Conservation (phyloP, 2,888 invertebrate genomes). For the Diaperis boleti region DNA sequence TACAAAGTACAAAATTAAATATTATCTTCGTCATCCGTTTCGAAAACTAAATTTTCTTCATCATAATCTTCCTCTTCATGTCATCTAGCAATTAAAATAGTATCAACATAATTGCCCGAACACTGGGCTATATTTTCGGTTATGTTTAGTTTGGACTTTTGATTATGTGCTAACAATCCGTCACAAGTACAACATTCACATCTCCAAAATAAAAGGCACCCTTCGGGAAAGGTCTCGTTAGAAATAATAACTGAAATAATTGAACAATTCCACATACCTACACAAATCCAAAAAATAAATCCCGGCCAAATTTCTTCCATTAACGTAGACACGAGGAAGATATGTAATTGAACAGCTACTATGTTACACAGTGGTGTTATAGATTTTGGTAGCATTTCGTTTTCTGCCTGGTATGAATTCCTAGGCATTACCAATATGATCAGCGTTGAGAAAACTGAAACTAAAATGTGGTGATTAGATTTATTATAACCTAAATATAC, state of each 20-base stretch:
- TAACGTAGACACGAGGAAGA: constrained; percentile 69
- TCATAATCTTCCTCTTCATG: constrained; percentile 58
- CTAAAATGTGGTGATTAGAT: too few species aligned
- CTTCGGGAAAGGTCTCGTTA: constrained; percentile 52
- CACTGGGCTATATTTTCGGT: constrained; percentile 58
- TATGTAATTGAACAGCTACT: constrained; percentile 67
- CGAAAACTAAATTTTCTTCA: constrained; percentile 56
- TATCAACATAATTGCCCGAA: constrained; percentile 68
- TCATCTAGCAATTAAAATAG: constrained; percentile 74
- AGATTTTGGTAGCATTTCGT: constrained; percentile 54
- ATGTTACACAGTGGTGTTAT: constrained; percentile 65
- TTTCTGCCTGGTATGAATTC: constrained; percentile 60
- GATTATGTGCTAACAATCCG: constrained; percentile 49
- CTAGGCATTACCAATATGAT: constrained; percentile 71
- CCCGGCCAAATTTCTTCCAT: constrained; percentile 74
- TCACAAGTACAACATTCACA: constrained; percentile 64
- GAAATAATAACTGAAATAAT: constrained; percentile 46
- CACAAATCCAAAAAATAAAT: constrained; percentile 71
- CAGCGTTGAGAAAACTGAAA: constrained; percentile 68
- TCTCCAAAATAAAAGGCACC: constrained; percentile 62
- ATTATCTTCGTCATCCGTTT: constrained; percentile 55
- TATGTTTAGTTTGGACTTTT: constrained; percentile 35
- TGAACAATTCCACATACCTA: constrained; percentile 67
- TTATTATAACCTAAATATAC: too few species aligned
- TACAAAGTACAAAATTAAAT: constrained; percentile 21